Evolutionary conservation across 2,888 invertebrate genomes (phyloP), one percentile per base, ranked within the genome.

Genomic region (Acleris sparsana): DNA sequence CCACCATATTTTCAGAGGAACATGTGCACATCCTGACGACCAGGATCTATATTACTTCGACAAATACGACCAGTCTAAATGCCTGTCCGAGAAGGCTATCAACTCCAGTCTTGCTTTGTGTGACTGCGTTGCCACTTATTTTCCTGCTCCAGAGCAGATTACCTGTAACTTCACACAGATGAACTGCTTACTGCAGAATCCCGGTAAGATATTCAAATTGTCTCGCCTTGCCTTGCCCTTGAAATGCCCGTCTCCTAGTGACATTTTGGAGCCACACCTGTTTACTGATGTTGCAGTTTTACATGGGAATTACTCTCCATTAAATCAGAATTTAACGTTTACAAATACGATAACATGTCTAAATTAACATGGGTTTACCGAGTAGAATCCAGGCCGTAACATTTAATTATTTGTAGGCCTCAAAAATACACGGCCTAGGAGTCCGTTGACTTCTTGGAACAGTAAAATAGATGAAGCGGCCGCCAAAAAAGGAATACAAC

Each of bases 151-250:
- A 13, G 65, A 65, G 6, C 7, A 60, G 18, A 29, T 29, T 7
- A 65, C 60, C 5, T 65, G 65, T 17, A 65, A 60, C 17, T 65
- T 65, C 17, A 55, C 65, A 3, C 22, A 29, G 22, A 33, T 65
- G 20, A 60, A 60, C 20, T 65, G 65, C 43, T 3, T 65, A 7
- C 22, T 51, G 13, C 44, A 43, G 2, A 25, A 65, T 60, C 29
- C 60, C 20, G 20, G 65, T 65, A 60, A 55, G 55, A 43, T 43
- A 3, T 18, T 13, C 1, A 20, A 29, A 33, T 33, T 25, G 3
- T 3, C 33, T 33, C 33, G 9, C 33, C 2, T 33, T 9, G 29
- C 33, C 33, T 9, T 33, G 33, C 33, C 3, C 0, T n/a, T n/a
- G 22, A 5, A 25, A 25, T 25, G 5, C 25, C 25, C 25, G 25